Evolutionary conservation across 2,888 invertebrate genomes (phyloP), one percentile per base, ranked within the genome.

Genomic region (Agrochola lychnidis): DNA sequence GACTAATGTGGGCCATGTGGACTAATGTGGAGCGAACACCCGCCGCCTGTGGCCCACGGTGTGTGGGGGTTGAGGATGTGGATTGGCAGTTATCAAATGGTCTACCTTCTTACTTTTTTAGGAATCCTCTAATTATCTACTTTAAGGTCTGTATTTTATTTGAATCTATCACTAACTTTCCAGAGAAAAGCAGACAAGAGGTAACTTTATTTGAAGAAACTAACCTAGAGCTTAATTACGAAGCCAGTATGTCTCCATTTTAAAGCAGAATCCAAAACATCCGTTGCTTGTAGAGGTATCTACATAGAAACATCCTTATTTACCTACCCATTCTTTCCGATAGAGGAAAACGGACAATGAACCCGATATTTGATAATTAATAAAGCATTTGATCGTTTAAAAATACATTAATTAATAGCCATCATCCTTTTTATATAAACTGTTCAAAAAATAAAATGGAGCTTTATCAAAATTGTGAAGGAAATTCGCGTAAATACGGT

Each of bases 1-100:
- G 92, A 95, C 96, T 94, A 96, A 96, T 95, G 94, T 89, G 87
- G 81, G 70, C 85, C 81, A 70, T 45, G 61, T 40, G 51, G 79
- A 79, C 82, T 72, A 68, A 68, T 84, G 87, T 74, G 86, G 77
- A 79, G 82, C 74, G 70, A 72, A 84, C 85, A 87, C 89, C 88
- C 85, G 77, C 79, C 84, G 66, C 83, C 79, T 76, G 79, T 70
- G 73, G 76, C 62, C 83, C 85, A 78, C 80, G 80, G 81, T 53
- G 53, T 72, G 74, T 76, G 69, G 71, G 86, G 68, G 59, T 45
- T 57, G 56, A 70, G 72, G 48, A 69, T 72, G 25, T 57, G 19
- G 59, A 53, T 56, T 10, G 67, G 25, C 14, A 42, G n/a, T 25
- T 53, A 79, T 5, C 42, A 36, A 64, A 36, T 61, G 36, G 25